phyloP scores from a whole-genome alignment of 2,888 invertebrate genomes.

The Dugesia japonica region DNA sequence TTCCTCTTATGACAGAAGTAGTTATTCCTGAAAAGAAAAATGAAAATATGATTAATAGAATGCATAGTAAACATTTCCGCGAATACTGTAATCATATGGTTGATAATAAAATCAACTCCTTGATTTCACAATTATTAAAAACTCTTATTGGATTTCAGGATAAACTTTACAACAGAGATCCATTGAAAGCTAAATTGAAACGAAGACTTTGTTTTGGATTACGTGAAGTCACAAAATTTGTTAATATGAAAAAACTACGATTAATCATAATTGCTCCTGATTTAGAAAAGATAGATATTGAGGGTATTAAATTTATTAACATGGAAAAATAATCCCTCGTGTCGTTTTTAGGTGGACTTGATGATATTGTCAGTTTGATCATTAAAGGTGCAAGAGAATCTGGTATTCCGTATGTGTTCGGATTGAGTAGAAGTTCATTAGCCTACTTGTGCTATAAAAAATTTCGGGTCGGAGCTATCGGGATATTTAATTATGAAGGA shows the following conservation, averaged over 20 bases:
- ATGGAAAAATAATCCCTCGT: too few species aligned
- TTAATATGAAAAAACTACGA: slow-evolving; percentile 54
- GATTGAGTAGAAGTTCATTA: slow-evolving; percentile 1
- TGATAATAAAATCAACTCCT: neutral
- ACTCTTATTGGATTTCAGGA: slow-evolving; percentile 53
- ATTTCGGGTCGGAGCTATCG: neutral
- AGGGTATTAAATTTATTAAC: too few species aligned
- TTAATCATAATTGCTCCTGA: slow-evolving; percentile 56
- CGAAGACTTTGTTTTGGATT: slow-evolving; percentile 55
- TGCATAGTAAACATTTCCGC: slow-evolving; percentile 14
- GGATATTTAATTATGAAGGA: neutral
- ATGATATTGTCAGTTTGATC: neutral
- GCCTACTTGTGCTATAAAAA: slow-evolving; percentile 3
- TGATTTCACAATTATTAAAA: slow-evolving; percentile 2
- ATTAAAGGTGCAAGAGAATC: neutral
- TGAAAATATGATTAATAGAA: neutral
- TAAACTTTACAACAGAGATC: slow-evolving; percentile 28
- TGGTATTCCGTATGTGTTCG: neutral
- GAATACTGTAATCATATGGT: slow-evolving; percentile 25
- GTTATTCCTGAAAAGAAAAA: neutral
- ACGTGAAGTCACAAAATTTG: slow-evolving; percentile 53
- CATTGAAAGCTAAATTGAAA: slow-evolving; percentile 47
- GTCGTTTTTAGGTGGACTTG: neutral
- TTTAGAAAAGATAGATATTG: slow-evolving; percentile 51
- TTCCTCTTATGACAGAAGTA: neutral